phyloP scores from a whole-genome alignment of 2,113 vertebrate species.

The Hypocryptadius cinnamomeus region DNA sequence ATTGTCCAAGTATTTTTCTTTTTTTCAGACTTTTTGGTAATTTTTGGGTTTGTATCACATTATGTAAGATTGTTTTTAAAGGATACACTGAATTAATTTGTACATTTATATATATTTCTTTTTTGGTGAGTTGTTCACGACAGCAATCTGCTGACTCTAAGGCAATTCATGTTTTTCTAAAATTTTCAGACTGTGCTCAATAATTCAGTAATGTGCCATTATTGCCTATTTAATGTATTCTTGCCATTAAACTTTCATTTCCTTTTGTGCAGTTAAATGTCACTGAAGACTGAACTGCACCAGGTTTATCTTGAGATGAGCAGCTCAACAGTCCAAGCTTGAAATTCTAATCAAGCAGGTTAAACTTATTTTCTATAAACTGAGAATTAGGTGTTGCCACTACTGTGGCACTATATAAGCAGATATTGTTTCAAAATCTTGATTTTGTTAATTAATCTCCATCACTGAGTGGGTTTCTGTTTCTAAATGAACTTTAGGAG shows the following conservation, averaged over 20 bases:
- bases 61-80: neutral
- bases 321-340: neutral
- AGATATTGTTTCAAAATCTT: neutral
- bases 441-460: neutral
- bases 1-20: neutral
- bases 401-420: neutral
- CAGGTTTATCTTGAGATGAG: neutral
- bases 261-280: neutral
- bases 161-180: neutral
- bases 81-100: neutral
- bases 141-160: neutral
- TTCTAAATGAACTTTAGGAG: neutral
- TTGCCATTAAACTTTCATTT: conserved; percentile 31
- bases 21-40: neutral
- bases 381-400: neutral
- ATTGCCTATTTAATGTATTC: conserved; percentile 21
- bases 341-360: neutral
- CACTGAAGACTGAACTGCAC: neutral
- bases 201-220: neutral
- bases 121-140: neutral
- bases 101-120: neutral
- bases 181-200: neutral
- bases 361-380: neutral
- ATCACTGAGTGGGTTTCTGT: neutral
- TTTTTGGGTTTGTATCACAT: neutral